phyloP scores from a whole-genome alignment of 2,113 vertebrate species.

The Osmerus eperlanus region DNA sequence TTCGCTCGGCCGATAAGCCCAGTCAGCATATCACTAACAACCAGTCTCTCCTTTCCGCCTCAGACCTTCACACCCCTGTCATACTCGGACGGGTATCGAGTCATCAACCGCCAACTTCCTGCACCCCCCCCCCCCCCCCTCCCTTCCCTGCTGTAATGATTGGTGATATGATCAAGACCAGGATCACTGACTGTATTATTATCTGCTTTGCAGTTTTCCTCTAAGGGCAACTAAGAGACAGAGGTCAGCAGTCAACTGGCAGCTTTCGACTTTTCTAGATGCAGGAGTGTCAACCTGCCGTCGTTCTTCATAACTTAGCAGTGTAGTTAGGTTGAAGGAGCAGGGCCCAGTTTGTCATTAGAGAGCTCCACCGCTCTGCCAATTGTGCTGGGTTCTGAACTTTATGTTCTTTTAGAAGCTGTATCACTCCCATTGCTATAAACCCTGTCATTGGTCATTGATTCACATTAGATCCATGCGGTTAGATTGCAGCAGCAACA shows the following conservation, averaged over 20 bases:
- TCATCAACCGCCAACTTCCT: conserved; percentile 64
- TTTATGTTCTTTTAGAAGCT: conserved; percentile 16
- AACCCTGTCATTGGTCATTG: conserved; percentile 21
- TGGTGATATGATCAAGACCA: conserved; percentile 66
- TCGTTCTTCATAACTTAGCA: conserved; percentile 12
- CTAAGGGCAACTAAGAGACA: conserved; percentile 47
- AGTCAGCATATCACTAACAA: conserved; percentile 68
- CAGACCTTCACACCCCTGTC: conserved; percentile 53
- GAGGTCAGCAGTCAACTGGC: conserved; percentile 38
- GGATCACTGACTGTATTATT: conserved; percentile 55
- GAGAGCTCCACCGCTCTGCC: conserved; percentile 27
- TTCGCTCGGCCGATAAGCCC: conserved; percentile 49
- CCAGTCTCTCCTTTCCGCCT: conserved; percentile 43
- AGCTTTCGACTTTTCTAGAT: conserved; percentile 42
- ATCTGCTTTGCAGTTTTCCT: conserved; percentile 55
- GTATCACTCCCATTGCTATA: conserved; percentile 15
- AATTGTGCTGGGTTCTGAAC: conserved; percentile 18
- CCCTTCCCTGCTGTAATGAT: conserved; percentile 50
- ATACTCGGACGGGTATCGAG: conserved; percentile 62
- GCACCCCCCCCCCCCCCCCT: conserved; percentile 39
- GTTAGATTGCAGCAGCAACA: conserved; percentile 26
- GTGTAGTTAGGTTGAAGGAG: conserved; percentile 23
- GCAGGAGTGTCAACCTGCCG: neutral
- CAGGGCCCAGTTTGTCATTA: conserved; percentile 11
- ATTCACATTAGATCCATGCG: conserved; percentile 10